Conservation (phyloP, 1,140 invertebrate species). For the Ceratina australensis region DNA sequence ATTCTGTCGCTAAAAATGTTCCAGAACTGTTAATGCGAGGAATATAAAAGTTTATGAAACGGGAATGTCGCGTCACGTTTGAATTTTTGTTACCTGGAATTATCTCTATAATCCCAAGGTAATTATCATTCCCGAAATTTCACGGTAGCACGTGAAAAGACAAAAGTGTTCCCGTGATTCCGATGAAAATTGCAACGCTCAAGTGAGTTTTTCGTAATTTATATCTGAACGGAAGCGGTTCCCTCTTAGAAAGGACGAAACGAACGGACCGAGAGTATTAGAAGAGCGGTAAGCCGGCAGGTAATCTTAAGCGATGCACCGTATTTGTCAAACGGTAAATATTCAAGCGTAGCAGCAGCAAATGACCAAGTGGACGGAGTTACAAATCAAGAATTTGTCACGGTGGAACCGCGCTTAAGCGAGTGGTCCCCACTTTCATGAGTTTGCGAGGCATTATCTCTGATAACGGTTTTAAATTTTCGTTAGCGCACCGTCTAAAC, state of each 20-base stretch:
- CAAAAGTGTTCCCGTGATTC: no score
- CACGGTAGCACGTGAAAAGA: no score
- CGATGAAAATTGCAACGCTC: no score
- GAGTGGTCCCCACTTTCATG: constrained; percentile 14
- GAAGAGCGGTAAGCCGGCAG: not conserved
- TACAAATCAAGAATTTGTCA: constrained; percentile 63
- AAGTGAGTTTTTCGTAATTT: no score
- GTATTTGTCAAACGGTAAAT: constrained; percentile 60
- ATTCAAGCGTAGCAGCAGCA: constrained; percentile 32
- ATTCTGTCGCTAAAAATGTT: no score
- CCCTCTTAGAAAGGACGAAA: not conserved
- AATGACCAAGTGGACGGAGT: constrained; percentile 41
- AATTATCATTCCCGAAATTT: no score
- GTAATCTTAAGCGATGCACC: constrained; percentile 53
- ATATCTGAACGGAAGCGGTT: no score
- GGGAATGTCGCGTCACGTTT: no score
- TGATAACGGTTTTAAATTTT: constrained; percentile 65
- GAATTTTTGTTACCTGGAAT: no score
- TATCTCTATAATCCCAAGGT: no score
- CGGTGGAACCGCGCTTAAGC: constrained; percentile 30
- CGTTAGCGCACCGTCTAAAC: constrained; percentile 56
- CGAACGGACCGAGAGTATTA: not conserved
- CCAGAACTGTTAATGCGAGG: no score
- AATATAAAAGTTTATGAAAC: no score
- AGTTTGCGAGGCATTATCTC: constrained; percentile 34